A percentile compares a stretch with the other conserved stretches of the same genome.
phyloP scores from a whole-genome alignment of 2,888 invertebrate species.

The Allygus modestus region DNA sequence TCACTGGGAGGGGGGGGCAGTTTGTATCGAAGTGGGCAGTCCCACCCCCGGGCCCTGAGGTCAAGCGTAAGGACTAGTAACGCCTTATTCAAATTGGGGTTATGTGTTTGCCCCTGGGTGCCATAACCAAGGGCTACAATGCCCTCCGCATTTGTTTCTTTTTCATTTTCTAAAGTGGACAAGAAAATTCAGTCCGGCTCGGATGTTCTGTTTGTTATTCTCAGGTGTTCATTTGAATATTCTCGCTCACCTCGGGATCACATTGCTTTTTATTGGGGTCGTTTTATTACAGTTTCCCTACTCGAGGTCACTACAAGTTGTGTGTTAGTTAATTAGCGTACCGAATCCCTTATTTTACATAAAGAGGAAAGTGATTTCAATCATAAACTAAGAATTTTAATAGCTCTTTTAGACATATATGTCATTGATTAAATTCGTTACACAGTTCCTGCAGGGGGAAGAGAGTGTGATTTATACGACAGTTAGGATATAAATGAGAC shows the following conservation, averaged over 20 bases:
- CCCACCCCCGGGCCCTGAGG: constrained; percentile 26
- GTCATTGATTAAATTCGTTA: too few species aligned
- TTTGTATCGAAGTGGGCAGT: constrained; percentile 12
- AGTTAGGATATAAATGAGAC: too few species aligned
- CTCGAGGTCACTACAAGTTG: background rate
- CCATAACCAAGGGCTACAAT: constrained; percentile 50
- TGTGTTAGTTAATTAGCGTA: too few species aligned
- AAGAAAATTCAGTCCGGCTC: constrained; percentile 54
- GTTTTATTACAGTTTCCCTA: background rate
- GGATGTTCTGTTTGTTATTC: constrained; percentile 47
- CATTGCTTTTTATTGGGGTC: background rate
- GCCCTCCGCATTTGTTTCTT: constrained; percentile 48
- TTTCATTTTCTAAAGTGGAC: constrained; percentile 58
- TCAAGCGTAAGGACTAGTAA: constrained; percentile 57
- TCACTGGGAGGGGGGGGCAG: background rate
- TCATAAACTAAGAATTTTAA: too few species aligned
- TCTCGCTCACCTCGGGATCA: constrained; percentile 25
- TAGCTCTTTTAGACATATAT: too few species aligned
- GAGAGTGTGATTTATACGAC: too few species aligned
- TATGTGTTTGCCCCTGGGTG: constrained; percentile 45
- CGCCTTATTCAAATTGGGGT: constrained; percentile 60
- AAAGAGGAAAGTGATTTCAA: too few species aligned
- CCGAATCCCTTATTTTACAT: too few species aligned
- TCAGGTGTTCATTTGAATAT: constrained; percentile 48
- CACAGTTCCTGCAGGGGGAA: too few species aligned